Percentiles rank a stretch among this genome's conserved stretches.
Evolutionary conservation across 2,888 invertebrate genomes (phyloP).

Genomic region (Apomyelois bistriatella): DNA sequence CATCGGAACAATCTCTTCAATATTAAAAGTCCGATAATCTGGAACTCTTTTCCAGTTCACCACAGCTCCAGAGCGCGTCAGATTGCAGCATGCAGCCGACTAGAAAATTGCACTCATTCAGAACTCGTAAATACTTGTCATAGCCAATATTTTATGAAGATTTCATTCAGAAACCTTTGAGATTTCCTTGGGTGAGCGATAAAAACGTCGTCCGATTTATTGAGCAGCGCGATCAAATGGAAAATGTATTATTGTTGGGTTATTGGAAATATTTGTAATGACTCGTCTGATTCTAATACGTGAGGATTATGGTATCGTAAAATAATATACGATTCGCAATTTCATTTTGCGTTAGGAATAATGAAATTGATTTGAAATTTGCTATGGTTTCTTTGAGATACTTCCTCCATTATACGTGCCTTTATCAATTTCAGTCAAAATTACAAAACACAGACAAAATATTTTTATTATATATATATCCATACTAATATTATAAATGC

Average conservation of each 20-base stretch:
- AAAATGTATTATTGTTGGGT: constrained; percentile 1
- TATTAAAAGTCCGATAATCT: constrained; percentile 5
- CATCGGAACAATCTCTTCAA: constrained; percentile 1
- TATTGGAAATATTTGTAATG: constrained; percentile 13
- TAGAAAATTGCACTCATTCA: constrained; percentile 15
- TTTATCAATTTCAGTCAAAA: too few species aligned
- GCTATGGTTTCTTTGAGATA: too few species aligned
- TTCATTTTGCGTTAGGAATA: too few species aligned
- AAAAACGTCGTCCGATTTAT: constrained; percentile 2
- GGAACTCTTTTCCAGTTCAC: constrained; percentile 4
- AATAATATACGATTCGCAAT: too few species aligned
- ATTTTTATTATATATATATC: too few species aligned
- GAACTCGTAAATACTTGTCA: constrained; percentile 22
- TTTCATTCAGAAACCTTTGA: constrained; percentile 20
- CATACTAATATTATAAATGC: too few species aligned
- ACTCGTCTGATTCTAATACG: not conserved
- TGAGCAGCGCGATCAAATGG: constrained; percentile 1
- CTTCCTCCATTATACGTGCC: too few species aligned
- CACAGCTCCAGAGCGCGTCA: constrained; percentile 9
- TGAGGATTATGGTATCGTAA: too few species aligned
- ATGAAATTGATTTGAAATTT: too few species aligned
- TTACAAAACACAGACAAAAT: too few species aligned
- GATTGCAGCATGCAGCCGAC: constrained; percentile 2
- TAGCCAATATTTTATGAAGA: constrained; percentile 21
- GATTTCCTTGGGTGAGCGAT: not conserved